Evolutionary conservation across 2,888 invertebrate species (phyloP), one percentile per base, ranked within the genome.

Genomic region (Lapara coniferarum): DNA sequence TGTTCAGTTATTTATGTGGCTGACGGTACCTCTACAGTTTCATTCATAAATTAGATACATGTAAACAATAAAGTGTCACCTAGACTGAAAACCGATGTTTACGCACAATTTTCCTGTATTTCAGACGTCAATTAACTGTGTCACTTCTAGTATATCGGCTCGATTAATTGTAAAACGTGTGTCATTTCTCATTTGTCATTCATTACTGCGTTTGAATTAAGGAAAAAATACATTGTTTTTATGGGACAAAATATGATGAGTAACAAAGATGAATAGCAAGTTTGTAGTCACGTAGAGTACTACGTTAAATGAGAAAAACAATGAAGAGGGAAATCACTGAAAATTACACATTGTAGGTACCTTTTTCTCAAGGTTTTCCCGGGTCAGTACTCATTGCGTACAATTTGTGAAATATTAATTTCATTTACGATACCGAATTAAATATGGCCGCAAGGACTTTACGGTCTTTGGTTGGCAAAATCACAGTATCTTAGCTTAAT

Each of bases 41-140:
- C 37, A 37, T 37, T 37, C 37, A 37, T 37, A 13, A 14, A 16
- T 53, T 53, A n/a, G n/a, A n/a, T n/a, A 53, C 53, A 16, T 16
- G 16, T 53, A 56, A 56, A 56, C 56, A 56, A 56, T 8, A 25
- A 12, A 4, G 10, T 19, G 5, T 16, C 44, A 59, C 59, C 46
- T 59, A n/a, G 3, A 25, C 56, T 25, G 12, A 12, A 25, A 16
- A 3, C 8, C 16, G 49, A 6, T 63, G 13, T 30, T 30, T 37
- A 46, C 59, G 16, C 13, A 66, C 59, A 59, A 74, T 81, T 83
- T 78, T 80, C 81, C 82, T 78, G 71, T 74, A 74, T 73, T 75
- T 73, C 73, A 77, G 72, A 78, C 75, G 78, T 74, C 56, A 67
- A 56, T 71, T 66, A 10, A 56, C 14, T 19, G 57, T 25, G 56